Percentiles rank a stretch among this genome's conserved stretches.
phyloP scores from a whole-genome alignment of 2,888 invertebrate species.

The Copidosoma aretas region DNA sequence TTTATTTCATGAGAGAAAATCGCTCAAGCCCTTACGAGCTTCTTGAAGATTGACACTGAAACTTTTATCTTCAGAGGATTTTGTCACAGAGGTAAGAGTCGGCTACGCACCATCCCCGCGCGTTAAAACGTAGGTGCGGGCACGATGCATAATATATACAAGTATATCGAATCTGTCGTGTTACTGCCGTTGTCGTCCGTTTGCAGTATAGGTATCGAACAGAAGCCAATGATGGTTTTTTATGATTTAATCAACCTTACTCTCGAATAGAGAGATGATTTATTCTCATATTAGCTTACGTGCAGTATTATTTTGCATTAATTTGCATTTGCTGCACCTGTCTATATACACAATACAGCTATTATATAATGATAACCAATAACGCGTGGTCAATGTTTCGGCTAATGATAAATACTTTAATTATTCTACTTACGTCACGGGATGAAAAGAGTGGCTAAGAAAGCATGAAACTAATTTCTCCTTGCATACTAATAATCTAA shows the following conservation, averaged over 20 bases:
- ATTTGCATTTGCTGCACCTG: too few relatives aligned
- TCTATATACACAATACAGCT: background rate
- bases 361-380: constrained; percentile 28
- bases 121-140: background rate
- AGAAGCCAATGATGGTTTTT: background rate
- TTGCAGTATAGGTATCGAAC: too few relatives aligned
- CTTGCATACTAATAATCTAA: too few relatives aligned
- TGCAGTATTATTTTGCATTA: too few relatives aligned
- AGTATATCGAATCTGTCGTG: constrained; percentile 29
- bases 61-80: constrained; percentile 1
- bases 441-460: background rate
- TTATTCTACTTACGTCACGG: constrained; percentile 3
- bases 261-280: background rate
- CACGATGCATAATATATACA: constrained; percentile 28
- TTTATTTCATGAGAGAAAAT: constrained; percentile 25
- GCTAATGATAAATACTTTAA: constrained; percentile 5
- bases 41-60: constrained; percentile 6
- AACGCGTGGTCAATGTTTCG: background rate
- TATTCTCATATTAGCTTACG: too few relatives aligned
- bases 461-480: too few relatives aligned
- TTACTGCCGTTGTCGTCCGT: too few relatives aligned
- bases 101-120: background rate
- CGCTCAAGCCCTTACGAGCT: constrained; percentile 3
- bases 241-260: constrained; percentile 33
- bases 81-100: constrained; percentile 18